These are phyloP conservation scores for Parnassius apollo DNA, from an alignment of 2,888 invertebrate species.

Conservation along the genomic window DNA sequence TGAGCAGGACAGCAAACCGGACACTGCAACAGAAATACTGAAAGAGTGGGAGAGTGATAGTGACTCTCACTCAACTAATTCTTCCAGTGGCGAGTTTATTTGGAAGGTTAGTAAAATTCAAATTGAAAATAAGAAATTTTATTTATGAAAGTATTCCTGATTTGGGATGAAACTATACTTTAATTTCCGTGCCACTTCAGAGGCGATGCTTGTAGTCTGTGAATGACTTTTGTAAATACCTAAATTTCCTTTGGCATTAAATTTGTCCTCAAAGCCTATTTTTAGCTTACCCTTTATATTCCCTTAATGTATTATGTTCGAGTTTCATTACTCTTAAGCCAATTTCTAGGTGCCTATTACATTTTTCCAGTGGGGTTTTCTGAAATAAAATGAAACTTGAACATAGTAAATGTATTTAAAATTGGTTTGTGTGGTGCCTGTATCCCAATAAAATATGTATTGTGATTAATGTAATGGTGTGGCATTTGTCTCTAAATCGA, in stretches of 20 bases:
- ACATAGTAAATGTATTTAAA: slow-evolving; percentile 5
- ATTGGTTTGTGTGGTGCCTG: slow-evolving; percentile 13
- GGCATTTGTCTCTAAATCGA: neutral
- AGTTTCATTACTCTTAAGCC: neutral
- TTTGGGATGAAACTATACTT: neutral
- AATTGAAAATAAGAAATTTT: neutral
- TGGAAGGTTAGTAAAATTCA: slow-evolving; percentile 83
- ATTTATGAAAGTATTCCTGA: slow-evolving; percentile 1
- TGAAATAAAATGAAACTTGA: slow-evolving; percentile 1
- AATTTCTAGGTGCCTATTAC: too few species aligned
- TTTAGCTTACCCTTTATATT: neutral
- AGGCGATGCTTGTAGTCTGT: slow-evolving; percentile 13
- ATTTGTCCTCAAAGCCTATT: slow-evolving; percentile 1
- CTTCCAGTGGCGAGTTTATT: slow-evolving; percentile 89
- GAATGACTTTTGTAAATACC: slow-evolving; percentile 15
- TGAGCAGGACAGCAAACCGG: slow-evolving; percentile 59
- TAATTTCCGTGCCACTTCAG: neutral
- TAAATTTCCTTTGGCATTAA: slow-evolving; percentile 2
- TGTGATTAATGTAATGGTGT: slow-evolving; percentile 19
- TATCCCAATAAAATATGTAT: neutral
- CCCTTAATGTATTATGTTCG: slow-evolving; percentile 6
- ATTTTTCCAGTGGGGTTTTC: too few species aligned
- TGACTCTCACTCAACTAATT: slow-evolving; percentile 83
- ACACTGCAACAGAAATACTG: slow-evolving; percentile 61
- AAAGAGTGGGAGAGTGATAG: slow-evolving; percentile 87